phyloP scores from a whole-genome alignment of 2,888 invertebrate genomes.

The Cinara cedri region DNA sequence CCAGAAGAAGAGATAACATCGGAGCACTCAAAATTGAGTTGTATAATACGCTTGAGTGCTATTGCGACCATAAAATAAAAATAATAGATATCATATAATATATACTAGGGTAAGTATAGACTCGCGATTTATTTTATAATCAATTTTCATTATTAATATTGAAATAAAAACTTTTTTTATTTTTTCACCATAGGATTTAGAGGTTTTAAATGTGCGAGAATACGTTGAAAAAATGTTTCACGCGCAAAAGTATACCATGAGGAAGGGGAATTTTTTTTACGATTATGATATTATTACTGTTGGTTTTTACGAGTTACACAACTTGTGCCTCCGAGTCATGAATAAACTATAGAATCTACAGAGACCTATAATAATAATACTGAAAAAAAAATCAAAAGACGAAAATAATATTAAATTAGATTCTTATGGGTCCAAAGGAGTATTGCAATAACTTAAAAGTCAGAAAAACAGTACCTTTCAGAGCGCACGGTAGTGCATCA shows the following conservation, averaged over 20 bases:
- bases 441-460: conserved; percentile 19
- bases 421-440: conserved; percentile 27
- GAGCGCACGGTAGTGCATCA: too few species aligned
- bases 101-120: background rate
- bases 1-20: too few species aligned
- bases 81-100: conserved; percentile 6
- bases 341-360: conserved; percentile 28
- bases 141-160: conserved; percentile 51
- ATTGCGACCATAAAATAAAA: conserved; percentile 32
- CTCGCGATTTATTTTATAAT: conserved; percentile 50
- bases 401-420: conserved; percentile 53
- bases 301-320: conserved; percentile 43
- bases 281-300: conserved; percentile 53
- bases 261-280: conserved; percentile 51
- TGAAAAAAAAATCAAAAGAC: conserved; percentile 42
- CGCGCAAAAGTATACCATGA: conserved; percentile 18
- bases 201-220: conserved; percentile 39
- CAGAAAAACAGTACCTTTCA: background rate
- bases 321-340: conserved; percentile 47
- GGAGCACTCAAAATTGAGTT: too few species aligned
- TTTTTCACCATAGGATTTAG: conserved; percentile 25
- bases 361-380: background rate
- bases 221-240: conserved; percentile 35
- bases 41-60: too few species aligned
- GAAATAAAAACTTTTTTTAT: conserved; percentile 50